phyloP scores from a whole-genome alignment of 2,888 invertebrate species.

The Eubasilissa splendida region DNA sequence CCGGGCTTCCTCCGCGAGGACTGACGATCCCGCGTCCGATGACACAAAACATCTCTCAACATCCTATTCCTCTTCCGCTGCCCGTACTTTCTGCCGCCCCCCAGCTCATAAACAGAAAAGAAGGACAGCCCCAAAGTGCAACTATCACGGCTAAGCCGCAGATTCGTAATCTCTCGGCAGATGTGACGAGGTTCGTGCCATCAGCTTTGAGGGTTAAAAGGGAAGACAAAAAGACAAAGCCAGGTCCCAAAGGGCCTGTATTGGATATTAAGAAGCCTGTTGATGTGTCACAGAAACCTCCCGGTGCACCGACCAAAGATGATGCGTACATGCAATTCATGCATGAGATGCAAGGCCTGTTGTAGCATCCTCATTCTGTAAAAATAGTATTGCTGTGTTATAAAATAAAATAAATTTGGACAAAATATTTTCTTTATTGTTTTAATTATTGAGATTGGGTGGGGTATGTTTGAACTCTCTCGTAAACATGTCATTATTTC shows the following conservation, averaged over 20 bases:
- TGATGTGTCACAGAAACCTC: slow-evolving; percentile 67
- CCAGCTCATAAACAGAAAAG: slow-evolving; percentile 83
- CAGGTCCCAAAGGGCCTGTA: slow-evolving; percentile 70
- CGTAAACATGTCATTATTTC: too few species aligned
- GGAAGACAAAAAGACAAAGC: slow-evolving; percentile 81
- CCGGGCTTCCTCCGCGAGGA: slow-evolving; percentile 73
- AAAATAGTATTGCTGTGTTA: too few species aligned
- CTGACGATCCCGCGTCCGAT: slow-evolving; percentile 74
- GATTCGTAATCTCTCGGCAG: slow-evolving; percentile 92
- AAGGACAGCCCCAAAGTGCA: slow-evolving; percentile 78
- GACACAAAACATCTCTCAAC: slow-evolving; percentile 63
- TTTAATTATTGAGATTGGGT: too few species aligned
- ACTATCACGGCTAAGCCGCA: slow-evolving; percentile 98
- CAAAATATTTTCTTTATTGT: too few species aligned
- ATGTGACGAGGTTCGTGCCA: slow-evolving; percentile 96
- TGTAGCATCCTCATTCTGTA: slow-evolving; percentile 69
- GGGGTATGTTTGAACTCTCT: too few species aligned
- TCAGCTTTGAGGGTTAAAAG: slow-evolving; percentile 93
- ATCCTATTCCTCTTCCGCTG: slow-evolving; percentile 66
- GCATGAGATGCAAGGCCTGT: slow-evolving; percentile 96
- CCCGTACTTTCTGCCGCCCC: slow-evolving; percentile 88
- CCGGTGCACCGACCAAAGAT: slow-evolving; percentile 85
- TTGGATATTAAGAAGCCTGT: slow-evolving; percentile 72
- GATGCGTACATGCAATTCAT: slow-evolving; percentile 99
- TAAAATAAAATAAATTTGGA: too few species aligned